phyloP scores from a whole-genome alignment of 2,113 vertebrate species.

The Macroglossus sobrinus region DNA sequence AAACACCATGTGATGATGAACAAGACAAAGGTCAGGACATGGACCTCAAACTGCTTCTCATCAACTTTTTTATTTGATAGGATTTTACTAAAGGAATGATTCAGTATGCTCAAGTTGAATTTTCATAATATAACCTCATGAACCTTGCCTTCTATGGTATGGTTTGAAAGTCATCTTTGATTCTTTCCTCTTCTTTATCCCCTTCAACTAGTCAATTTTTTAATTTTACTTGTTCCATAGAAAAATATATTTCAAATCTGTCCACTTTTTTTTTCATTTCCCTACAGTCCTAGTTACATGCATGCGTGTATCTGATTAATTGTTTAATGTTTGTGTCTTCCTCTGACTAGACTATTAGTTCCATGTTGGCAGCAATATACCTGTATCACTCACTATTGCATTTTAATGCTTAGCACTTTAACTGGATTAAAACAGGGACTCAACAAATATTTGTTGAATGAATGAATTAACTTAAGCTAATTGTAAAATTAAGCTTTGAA shows the following conservation, averaged over 20 bases:
- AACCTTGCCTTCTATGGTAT: background rate
- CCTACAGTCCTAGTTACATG: background rate
- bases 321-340: background rate
- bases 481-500: slow-evolving; percentile 30
- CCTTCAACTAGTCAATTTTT: background rate
- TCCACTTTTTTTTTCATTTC: background rate
- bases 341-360: background rate
- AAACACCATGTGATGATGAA: background rate
- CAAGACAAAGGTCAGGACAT: background rate
- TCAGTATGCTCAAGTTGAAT: background rate
- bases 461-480: slow-evolving; percentile 40
- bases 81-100: background rate
- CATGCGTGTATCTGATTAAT: background rate
- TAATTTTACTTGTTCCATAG: background rate
- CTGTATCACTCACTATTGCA: background rate
- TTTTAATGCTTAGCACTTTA: background rate
- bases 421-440: background rate
- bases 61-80: background rate
- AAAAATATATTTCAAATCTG: background rate
- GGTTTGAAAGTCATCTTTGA: background rate
- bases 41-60: background rate
- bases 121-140: background rate
- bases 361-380: background rate
- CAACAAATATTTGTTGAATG: background rate
- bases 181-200: background rate